Base-by-base conservation (phyloP, 2,888 invertebrate genomes). In the Athalia rosae region DNA sequence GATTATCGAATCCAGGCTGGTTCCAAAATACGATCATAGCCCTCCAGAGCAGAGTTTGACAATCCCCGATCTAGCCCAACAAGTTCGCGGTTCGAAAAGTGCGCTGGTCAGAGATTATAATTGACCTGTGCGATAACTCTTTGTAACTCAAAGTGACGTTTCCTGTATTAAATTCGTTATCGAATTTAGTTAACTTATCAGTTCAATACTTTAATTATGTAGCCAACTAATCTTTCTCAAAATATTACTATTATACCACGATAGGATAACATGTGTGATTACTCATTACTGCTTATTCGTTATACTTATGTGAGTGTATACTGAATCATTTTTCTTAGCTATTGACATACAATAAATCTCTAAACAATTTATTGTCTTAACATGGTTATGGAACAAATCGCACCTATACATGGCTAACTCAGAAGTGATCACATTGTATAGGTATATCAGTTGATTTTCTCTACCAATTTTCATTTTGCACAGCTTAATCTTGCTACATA, bases 21-120 rank as follows among this genome's bases (percentile, higher is more conserved):
- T 71, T 71, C 71, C 71, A 71, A 71, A 71, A 71, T 58, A 71
- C 56, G 58, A 71, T 71, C 43, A 45, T 53, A 45, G 71, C 45
- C 71, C 71, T 45, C 45, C 15, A 50, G 41, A 56, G 58, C n/a
- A 58, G 28, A 62, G 74, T 74, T 74, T 74, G 74, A 74, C 74
- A 74, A 74, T 59, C 74, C 74, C 74, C 74, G 74, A 74, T 74
- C 74, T 74, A 74, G 74, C 74, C 74, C 74, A 74, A 74, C 74
- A 74, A 50, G 61, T 50, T 61, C 11, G 28, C 15, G 15, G 61
- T 62, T 62, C 74, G 74, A 62, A 74, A 61, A 61, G 61, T 59
- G 74, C 50, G 62, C 62, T 74, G 61, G 74, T 71, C 74, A 62
- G 62, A 74, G 67, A 47, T 28, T 28, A 28, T 28, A 28, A 28